Evolutionary conservation across 2,888 invertebrate genomes (phyloP), one percentile per base, ranked within the genome.

Genomic region (Abrostola triplasia): DNA sequence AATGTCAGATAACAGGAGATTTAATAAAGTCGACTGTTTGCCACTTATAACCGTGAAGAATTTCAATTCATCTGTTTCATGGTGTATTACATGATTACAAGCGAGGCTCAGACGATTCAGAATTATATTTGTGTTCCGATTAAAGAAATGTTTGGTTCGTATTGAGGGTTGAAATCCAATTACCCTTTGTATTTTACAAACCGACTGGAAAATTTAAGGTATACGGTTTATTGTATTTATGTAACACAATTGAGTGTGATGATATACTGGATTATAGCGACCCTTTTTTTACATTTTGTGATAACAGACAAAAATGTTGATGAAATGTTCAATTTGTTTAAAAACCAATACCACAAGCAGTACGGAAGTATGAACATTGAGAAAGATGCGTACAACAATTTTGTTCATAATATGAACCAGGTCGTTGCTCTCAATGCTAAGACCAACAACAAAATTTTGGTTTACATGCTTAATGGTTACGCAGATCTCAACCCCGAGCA

Each of bases 1-100:
- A 79, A 85, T 84, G 83, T 85, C 81, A 83, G 88, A 90, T 88
- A 89, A 84, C 80, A 79, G 82, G 80, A 88, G 88, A 89, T 89
- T 89, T 88, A 87, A 87, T 89, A 88, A 85, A 84, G 84, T 83
- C 78, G 81, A 79, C 83, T 79, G 81, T 79, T 72, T 72, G 77
- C 80, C 80, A 82, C 81, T 86, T 85, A 85, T 81, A 70, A 82
- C 78, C 71, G 82, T 78, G 80, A 76, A 77, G 81, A 80, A 79
- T 77, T 82, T 79, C 75, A 79, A 82, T 82, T 83, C 76, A 77
- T 79, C 77, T 82, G 82, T 84, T 85, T 84, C 82, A 88, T 80
- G 86, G 80, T 65, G 81, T 83, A 86, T 87, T 87, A 84, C 77
- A 80, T 81, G 80, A 81, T 87, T 84, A 83, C 77, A 73, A 77